Conservation (phyloP, 2,113 vertebrate genomes). For the Prolemur simus region DNA sequence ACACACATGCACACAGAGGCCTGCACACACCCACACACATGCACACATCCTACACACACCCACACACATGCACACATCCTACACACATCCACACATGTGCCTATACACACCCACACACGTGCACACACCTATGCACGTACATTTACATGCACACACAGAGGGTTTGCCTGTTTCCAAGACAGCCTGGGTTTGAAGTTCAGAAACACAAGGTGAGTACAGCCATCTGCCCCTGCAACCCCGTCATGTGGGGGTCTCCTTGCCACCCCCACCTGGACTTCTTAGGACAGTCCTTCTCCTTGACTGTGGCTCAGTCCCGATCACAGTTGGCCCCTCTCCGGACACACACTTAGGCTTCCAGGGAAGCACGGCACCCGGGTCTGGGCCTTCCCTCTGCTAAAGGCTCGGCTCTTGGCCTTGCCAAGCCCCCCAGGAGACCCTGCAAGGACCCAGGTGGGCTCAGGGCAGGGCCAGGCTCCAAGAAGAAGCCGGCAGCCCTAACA, state of each 20-base stretch:
- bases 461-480: neutral
- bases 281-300: neutral
- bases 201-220: rapidly evolving
- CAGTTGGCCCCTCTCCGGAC: neutral
- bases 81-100: no score
- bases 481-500: neutral
- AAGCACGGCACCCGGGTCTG: rapidly evolving
- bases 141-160: neutral
- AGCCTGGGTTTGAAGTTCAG: neutral
- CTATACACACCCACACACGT: neutral
- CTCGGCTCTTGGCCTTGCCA: neutral
- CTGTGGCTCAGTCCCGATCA: neutral
- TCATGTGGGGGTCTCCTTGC: rapidly evolving
- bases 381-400: neutral
- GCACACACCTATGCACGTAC: neutral
- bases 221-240: neutral
- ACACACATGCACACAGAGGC: neutral
- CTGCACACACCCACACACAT: rapidly evolving
- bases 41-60: no score
- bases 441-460: neutral
- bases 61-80: no score
- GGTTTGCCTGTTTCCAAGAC: neutral
- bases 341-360: neutral
- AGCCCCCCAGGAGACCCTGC: neutral
- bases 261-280: constrained; percentile 50